A percentile compares a stretch with the other conserved stretches of the same genome.
phyloP scores from a whole-genome alignment of 2,888 invertebrate genomes.

The Athetis lepigone region DNA sequence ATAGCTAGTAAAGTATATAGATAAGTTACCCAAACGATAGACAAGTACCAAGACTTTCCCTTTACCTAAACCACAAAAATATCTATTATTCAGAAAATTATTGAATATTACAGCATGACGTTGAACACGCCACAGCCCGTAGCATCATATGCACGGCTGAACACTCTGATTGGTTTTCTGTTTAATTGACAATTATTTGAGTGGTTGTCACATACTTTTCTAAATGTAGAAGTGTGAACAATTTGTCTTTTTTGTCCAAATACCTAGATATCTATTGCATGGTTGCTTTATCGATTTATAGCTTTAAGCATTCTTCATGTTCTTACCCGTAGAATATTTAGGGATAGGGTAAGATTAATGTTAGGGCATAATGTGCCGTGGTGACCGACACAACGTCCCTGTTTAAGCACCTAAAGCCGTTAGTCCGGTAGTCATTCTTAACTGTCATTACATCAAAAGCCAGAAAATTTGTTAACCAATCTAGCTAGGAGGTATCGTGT shows the following conservation, averaged over 20 bases:
- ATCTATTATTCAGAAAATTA: slow-evolving; percentile 32
- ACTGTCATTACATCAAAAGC: no score
- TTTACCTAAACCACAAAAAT: slow-evolving; percentile 34
- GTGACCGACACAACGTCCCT: no score
- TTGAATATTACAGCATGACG: slow-evolving; percentile 24
- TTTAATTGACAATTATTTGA: slow-evolving; percentile 17
- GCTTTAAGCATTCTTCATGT: background rate
- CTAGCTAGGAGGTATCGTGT: no score
- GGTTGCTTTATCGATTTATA: background rate
- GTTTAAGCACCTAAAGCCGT: no score
- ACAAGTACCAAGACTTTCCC: slow-evolving; percentile 15
- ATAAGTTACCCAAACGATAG: background rate
- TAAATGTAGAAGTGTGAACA: slow-evolving; percentile 11
- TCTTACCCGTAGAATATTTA: no score
- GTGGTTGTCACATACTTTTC: slow-evolving; percentile 16
- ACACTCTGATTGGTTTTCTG: slow-evolving; percentile 35
- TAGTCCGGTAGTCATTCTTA: no score
- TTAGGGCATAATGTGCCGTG: no score
- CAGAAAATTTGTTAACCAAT: no score
- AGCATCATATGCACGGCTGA: slow-evolving; percentile 29
- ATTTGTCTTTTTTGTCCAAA: slow-evolving; percentile 22
- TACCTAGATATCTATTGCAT: background rate
- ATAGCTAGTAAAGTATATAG: no score
- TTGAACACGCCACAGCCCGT: slow-evolving; percentile 9
- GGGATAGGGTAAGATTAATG: no score